Evolutionary conservation across 2,797 vertebrate species (phyloP).

Genomic region (Vespertilio murinus): DNA sequence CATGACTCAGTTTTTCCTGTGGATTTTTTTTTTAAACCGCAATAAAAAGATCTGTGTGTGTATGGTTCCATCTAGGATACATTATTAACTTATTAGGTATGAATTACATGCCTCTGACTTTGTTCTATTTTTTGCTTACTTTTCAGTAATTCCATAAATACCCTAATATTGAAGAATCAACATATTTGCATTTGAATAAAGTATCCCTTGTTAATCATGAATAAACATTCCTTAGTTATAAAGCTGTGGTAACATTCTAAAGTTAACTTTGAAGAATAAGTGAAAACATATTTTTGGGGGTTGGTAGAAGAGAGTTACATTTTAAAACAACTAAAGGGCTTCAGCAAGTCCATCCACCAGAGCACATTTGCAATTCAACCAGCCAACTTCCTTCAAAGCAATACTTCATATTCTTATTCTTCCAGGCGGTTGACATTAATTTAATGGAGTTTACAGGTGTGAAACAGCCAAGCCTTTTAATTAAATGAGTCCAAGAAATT

Average conservation of each 20-base stretch:
- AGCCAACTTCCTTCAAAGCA: slow-evolving; percentile 62
- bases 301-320: slow-evolving; percentile 53
- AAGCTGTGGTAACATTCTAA: slow-evolving; percentile 71
- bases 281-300: slow-evolving; percentile 75
- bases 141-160: slow-evolving; percentile 74
- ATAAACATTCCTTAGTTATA: slow-evolving; percentile 63
- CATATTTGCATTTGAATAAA: slow-evolving; percentile 74
- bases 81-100: slow-evolving; percentile 76
- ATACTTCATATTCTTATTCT: slow-evolving; percentile 50
- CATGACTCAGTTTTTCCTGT: slow-evolving; percentile 68
- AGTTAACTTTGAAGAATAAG: slow-evolving; percentile 75
- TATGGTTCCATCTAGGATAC: slow-evolving; percentile 61
- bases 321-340: slow-evolving; percentile 66
- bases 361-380: slow-evolving; percentile 64
- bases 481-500: slow-evolving; percentile 64
- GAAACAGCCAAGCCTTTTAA: slow-evolving; percentile 53
- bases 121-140: slow-evolving; percentile 72
- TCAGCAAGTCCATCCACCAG: slow-evolving; percentile 40
- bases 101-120: slow-evolving; percentile 71
- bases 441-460: slow-evolving; percentile 62
- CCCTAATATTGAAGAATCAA: slow-evolving; percentile 70
- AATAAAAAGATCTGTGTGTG: slow-evolving; percentile 75
- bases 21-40: slow-evolving; percentile 60
- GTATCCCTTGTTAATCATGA: slow-evolving; percentile 62
- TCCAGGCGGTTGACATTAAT: slow-evolving; percentile 53